Evolutionary conservation across 2,113 vertebrate genomes (phyloP).

Genomic region (Orthochromis indermauri): DNA sequence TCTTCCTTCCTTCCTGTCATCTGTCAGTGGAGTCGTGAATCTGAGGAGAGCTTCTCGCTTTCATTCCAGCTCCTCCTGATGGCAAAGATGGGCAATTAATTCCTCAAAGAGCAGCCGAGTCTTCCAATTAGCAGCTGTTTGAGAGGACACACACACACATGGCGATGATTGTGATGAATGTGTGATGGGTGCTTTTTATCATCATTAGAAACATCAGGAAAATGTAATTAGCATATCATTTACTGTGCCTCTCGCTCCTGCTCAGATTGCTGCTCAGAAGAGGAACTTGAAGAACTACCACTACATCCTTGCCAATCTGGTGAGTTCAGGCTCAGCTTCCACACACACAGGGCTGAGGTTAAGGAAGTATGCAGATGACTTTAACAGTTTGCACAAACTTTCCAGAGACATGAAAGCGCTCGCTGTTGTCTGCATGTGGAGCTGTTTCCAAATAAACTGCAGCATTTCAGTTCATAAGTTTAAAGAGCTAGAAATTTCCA

Average conservation of each 20-base stretch:
- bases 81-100: slow-evolving; percentile 44
- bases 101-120: slow-evolving; percentile 45
- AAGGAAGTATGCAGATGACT: background rate
- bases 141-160: background rate
- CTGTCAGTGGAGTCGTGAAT: background rate
- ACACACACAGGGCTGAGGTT: background rate
- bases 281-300: slow-evolving; percentile 94
- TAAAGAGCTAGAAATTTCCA: background rate
- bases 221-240: slow-evolving; percentile 11
- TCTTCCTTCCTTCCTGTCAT: background rate
- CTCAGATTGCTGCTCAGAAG: slow-evolving; percentile 85
- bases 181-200: slow-evolving; percentile 20
- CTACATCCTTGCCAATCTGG: slow-evolving; percentile 91
- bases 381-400: background rate
- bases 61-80: background rate
- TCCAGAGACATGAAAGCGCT: background rate
- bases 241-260: background rate
- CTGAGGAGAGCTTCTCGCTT: background rate
- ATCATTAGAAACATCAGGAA: slow-evolving; percentile 30
- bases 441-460: background rate
- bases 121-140: slow-evolving; percentile 54
- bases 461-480: background rate
- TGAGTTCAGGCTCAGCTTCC: slow-evolving; percentile 56
- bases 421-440: background rate
- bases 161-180: background rate